Conservation (phyloP, 2,797 vertebrate genomes). For the Phataginus tetradactyla region DNA sequence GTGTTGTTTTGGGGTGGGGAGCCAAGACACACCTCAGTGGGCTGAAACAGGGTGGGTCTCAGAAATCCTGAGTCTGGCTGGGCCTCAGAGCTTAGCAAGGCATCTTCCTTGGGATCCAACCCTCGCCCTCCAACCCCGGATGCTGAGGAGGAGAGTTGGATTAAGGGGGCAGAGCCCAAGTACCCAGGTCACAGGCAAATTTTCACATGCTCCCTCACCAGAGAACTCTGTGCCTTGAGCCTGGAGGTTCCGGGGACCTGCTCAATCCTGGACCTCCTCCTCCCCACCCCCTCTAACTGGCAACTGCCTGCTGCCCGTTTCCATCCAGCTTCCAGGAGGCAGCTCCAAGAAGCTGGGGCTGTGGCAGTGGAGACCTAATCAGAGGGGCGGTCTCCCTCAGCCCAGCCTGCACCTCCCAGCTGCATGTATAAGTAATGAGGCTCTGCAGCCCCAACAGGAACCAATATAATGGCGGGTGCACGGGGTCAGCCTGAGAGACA, state of each 20-base stretch:
- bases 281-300: neutral
- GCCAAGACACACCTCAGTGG: neutral
- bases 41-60: neutral
- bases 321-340: neutral
- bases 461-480: constrained; percentile 79
- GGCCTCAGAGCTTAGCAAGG: neutral
- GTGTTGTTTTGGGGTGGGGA: neutral
- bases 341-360: neutral
- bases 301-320: neutral
- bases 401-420: constrained; percentile 54
- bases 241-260: neutral
- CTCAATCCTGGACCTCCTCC: neutral
- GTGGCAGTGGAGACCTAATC: neutral
- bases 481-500: constrained; percentile 78
- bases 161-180: neutral
- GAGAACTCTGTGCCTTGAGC: neutral
- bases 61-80: neutral
- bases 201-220: neutral
- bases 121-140: neutral
- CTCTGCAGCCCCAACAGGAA: constrained; percentile 72
- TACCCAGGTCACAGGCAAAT: neutral
- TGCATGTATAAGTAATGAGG: constrained; percentile 82
- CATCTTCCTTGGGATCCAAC: neutral
- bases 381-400: constrained; percentile 44
- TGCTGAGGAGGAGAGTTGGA: neutral